Evolutionary conservation across 1,140 invertebrate genomes (phyloP).

Genomic region (Carposina sasakii): DNA sequence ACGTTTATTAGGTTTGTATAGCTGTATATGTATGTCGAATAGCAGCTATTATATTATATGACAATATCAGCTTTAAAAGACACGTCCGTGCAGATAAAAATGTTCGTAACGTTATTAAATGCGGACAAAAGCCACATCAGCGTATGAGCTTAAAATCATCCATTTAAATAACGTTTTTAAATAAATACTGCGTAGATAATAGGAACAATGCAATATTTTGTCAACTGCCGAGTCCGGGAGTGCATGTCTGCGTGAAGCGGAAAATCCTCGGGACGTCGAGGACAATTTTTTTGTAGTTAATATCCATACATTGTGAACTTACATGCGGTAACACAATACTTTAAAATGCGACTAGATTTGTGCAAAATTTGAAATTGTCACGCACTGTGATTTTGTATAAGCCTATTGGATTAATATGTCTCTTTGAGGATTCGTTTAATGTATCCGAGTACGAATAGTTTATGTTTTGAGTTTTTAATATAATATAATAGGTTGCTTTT

Average conservation of each 20-base stretch:
- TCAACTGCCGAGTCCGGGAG: constrained; percentile 66
- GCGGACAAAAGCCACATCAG: constrained; percentile 57
- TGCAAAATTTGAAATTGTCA: constrained; percentile 69
- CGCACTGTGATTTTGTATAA: constrained; percentile 55
- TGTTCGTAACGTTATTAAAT: constrained; percentile 55
- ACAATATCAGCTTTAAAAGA: constrained; percentile 22
- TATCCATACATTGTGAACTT: constrained; percentile 71
- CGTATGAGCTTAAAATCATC: constrained; percentile 68
- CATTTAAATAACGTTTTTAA: constrained; percentile 73
- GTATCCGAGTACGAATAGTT: too few relatives aligned
- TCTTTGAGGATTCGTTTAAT: too few relatives aligned
- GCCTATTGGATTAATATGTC: constrained; percentile 60
- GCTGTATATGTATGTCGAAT: neutral
- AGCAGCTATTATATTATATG: neutral
- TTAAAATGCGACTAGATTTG: constrained; percentile 70
- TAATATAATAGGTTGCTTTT: too few relatives aligned
- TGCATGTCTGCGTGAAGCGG: constrained; percentile 69
- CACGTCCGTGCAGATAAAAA: constrained; percentile 18
- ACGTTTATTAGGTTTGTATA: neutral
- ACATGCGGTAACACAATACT: constrained; percentile 70
- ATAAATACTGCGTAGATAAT: constrained; percentile 70
- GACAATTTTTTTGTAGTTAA: constrained; percentile 71
- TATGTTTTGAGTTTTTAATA: too few relatives aligned
- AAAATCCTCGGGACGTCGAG: constrained; percentile 71
- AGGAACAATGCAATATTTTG: constrained; percentile 72